Evolutionary conservation across 1,140 invertebrate species (phyloP).

Genomic region (Ceratina japonica): DNA sequence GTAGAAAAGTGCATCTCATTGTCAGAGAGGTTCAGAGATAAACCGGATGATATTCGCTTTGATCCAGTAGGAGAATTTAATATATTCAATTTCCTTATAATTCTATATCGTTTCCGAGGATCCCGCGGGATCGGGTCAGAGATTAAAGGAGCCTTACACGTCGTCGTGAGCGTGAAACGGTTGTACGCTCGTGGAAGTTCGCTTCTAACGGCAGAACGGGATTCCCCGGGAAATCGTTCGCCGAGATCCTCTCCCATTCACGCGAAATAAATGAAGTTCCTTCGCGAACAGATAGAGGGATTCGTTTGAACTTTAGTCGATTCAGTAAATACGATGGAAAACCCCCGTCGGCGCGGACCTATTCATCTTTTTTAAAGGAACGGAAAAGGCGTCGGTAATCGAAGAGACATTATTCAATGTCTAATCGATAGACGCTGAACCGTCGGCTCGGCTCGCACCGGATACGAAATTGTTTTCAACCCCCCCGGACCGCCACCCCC

Average conservation of each 20-base stretch:
- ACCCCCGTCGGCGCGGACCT: background rate
- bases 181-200: slow-evolving; percentile 4
- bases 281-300: slow-evolving; percentile 8
- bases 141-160: slow-evolving; percentile 14
- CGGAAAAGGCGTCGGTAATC: slow-evolving; percentile 27
- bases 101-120: background rate
- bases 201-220: slow-evolving; percentile 25
- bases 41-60: no score
- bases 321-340: slow-evolving; percentile 33
- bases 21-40: no score
- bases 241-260: slow-evolving; percentile 9
- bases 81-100: no score
- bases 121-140: slow-evolving; percentile 13
- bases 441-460: background rate
- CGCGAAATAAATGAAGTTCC: slow-evolving; percentile 45
- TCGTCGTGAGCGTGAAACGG: slow-evolving; percentile 16
- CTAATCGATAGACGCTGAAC: slow-evolving; percentile 32
- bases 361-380: slow-evolving; percentile 27
- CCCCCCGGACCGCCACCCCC: background rate
- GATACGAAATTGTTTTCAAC: slow-evolving; percentile 5
- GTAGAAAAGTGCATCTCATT: no score
- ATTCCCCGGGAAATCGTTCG: slow-evolving; percentile 12
- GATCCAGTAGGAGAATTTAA: no score
- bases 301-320: slow-evolving; percentile 8
- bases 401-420: slow-evolving; percentile 35